Conservation (phyloP, 2,797 vertebrate species). For the Hydrophis major region DNA sequence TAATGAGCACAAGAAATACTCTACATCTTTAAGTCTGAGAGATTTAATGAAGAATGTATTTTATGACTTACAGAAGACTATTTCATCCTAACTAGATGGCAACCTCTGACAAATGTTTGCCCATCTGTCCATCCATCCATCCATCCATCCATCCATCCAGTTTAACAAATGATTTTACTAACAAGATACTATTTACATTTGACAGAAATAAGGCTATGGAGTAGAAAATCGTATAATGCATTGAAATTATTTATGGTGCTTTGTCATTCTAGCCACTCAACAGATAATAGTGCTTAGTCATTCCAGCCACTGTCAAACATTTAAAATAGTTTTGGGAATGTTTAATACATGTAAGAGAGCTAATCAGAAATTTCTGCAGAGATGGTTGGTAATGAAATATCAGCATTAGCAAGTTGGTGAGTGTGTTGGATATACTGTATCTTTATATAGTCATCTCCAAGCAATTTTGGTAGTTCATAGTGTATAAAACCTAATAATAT, state of each 20-base stretch:
- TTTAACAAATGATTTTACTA: too few species aligned
- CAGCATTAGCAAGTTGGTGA: neutral
- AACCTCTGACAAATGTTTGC: neutral
- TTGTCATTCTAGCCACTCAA: too few species aligned
- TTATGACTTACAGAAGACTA: neutral
- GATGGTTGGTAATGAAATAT: neutral
- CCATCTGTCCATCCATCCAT: too few species aligned
- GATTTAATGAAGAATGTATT: neutral
- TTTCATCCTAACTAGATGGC: neutral
- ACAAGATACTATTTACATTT: too few species aligned
- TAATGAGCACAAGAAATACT: neutral
- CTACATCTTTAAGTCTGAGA: neutral
- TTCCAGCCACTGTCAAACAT: too few species aligned
- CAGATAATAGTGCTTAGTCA: too few species aligned
- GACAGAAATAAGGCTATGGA: too few species aligned
- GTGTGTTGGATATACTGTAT: neutral
- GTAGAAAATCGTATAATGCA: too few species aligned
- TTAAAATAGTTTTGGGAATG: too few species aligned
- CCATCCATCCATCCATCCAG: too few species aligned
- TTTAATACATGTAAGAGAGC: too few species aligned
- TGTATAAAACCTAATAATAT: neutral
- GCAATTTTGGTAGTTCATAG: neutral
- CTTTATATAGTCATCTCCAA: neutral
- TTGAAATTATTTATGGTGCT: too few species aligned
- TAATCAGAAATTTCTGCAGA: neutral